These are phyloP conservation scores for Hyles lineata DNA, from an alignment of 2,888 invertebrate genomes.

Conservation along the genomic window DNA sequence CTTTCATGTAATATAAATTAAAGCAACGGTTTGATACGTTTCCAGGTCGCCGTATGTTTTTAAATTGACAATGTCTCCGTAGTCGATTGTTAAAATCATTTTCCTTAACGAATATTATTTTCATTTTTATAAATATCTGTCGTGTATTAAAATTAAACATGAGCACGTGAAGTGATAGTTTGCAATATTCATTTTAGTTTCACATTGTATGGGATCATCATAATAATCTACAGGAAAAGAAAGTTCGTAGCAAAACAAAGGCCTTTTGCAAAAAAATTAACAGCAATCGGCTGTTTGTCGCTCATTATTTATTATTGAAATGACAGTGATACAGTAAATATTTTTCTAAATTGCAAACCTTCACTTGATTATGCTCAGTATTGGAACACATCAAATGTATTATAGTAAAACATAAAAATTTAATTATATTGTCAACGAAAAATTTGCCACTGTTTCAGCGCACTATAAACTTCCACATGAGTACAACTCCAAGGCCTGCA, in stretches of 20 bases:
- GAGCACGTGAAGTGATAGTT: background rate
- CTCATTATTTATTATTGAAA: too few relatives aligned
- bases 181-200: background rate
- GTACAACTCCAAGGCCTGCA: background rate
- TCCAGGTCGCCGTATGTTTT: constrained; percentile 62
- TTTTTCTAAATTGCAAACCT: too few relatives aligned
- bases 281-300: too few relatives aligned
- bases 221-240: too few relatives aligned
- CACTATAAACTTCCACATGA: background rate
- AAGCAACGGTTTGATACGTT: constrained; percentile 73
- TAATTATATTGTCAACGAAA: background rate
- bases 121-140: background rate
- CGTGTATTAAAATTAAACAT: background rate
- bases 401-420: background rate
- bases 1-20: constrained; percentile 75
- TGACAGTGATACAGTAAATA: too few relatives aligned
- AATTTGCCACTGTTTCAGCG: background rate
- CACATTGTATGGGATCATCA: too few relatives aligned
- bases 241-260: too few relatives aligned
- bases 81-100: background rate
- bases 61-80: constrained; percentile 12
- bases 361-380: background rate
- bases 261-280: too few relatives aligned
- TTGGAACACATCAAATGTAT: background rate
- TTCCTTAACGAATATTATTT: background rate